phyloP scores from a whole-genome alignment of 2,113 vertebrate genomes.

The Malurus cyaneus region DNA sequence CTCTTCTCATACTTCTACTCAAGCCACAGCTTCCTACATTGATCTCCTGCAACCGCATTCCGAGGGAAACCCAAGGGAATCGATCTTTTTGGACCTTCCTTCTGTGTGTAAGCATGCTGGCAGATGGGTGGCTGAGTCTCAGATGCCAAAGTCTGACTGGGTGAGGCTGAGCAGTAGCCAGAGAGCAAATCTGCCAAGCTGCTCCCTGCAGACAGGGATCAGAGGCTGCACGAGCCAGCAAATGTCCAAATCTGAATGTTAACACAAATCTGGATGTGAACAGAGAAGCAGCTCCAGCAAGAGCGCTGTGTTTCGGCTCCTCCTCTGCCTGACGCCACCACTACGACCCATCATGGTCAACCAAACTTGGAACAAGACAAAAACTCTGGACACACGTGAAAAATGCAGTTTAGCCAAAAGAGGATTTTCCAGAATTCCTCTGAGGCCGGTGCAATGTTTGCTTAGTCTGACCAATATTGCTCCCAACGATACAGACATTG shows the following conservation, averaged over 20 bases:
- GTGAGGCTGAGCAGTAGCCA: background rate
- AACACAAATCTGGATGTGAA: background rate
- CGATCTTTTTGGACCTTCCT: background rate
- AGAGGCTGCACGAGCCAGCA: background rate
- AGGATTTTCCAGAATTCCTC: constrained; percentile 23
- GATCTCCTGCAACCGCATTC: background rate
- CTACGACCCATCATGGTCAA: background rate
- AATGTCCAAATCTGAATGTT: background rate
- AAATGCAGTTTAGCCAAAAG: background rate
- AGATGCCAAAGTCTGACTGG: background rate
- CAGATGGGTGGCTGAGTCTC: accelerated
- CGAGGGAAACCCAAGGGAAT: background rate
- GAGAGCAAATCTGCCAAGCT: background rate
- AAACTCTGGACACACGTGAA: background rate
- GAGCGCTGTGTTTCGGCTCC: background rate
- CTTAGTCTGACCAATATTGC: background rate
- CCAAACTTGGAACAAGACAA: background rate
- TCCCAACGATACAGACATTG: background rate
- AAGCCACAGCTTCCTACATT: background rate
- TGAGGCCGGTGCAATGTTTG: background rate
- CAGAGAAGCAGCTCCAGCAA: background rate
- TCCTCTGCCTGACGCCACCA: background rate
- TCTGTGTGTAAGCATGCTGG: background rate
- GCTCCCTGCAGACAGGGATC: background rate
- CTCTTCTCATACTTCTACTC: background rate